Conservation (phyloP, 2,888 invertebrate genomes). For the Lydus trimaculatus region DNA sequence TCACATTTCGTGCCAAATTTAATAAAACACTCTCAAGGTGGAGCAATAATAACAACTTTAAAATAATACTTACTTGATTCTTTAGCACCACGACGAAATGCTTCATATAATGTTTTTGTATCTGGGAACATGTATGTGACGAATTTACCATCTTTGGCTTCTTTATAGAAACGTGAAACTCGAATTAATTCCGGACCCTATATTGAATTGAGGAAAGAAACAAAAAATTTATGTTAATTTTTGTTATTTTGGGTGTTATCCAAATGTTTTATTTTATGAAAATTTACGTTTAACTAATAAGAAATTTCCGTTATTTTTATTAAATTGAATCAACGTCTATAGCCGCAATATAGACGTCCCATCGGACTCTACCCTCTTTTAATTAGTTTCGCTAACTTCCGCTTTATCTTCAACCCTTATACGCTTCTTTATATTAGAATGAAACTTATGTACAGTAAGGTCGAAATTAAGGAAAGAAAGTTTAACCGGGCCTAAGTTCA, state of each 20-base stretch:
- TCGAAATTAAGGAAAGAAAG: too few relatives aligned
- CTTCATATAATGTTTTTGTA: constrained; percentile 87
- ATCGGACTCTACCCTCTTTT: too few relatives aligned
- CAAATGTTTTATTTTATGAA: too few relatives aligned
- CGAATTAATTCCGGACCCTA: constrained; percentile 89
- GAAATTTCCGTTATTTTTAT: too few relatives aligned
- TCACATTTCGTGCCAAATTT: neutral
- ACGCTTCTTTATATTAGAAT: too few relatives aligned
- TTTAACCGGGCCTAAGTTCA: too few relatives aligned
- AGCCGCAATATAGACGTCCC: too few relatives aligned
- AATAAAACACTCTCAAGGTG: neutral
- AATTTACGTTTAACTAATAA: too few relatives aligned
- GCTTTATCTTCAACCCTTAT: too few relatives aligned
- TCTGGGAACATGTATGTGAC: constrained; percentile 86
- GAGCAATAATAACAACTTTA: constrained; percentile 11
- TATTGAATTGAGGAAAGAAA: constrained; percentile 57
- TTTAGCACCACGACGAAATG: constrained; percentile 90
- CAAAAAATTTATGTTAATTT: neutral
- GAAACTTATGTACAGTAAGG: too few relatives aligned
- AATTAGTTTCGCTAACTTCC: too few relatives aligned
- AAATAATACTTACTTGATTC: constrained; percentile 80
- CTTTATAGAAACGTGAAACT: constrained; percentile 89
- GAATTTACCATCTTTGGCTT: constrained; percentile 86
- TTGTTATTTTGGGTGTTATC: neutral
- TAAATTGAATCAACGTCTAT: too few relatives aligned